A percentile compares a stretch with the other conserved stretches of the same genome.
These are phyloP conservation scores for Eciton burchellii DNA, from an alignment of 1,140 invertebrate species.

Conservation along the genomic window DNA sequence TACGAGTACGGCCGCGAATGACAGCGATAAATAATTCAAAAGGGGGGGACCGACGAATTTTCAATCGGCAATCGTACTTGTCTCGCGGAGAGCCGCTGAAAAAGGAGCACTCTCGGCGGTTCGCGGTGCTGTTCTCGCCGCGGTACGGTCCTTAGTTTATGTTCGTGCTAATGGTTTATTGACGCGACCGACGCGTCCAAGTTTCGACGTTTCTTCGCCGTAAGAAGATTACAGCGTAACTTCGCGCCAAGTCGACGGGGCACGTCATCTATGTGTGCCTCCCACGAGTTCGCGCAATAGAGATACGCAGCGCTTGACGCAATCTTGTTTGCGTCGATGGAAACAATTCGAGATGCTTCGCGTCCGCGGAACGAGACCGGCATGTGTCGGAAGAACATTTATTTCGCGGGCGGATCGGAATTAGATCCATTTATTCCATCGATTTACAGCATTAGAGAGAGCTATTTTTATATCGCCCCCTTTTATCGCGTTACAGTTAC, in stretches of 20 bases:
- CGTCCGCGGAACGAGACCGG: constrained; percentile 9
- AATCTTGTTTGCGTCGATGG: constrained; percentile 45
- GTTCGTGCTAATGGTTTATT: constrained; percentile 58
- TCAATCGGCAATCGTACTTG: background rate
- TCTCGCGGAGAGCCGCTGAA: background rate
- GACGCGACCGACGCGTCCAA: constrained; percentile 51
- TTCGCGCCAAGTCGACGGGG: constrained; percentile 35
- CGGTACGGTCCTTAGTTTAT: constrained; percentile 44
- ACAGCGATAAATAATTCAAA: background rate
- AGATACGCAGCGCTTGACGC: constrained; percentile 55
- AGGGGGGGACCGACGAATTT: background rate
- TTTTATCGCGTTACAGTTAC: constrained; percentile 23
- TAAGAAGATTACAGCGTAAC: constrained; percentile 60
- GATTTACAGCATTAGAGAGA: background rate
- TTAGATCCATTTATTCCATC: constrained; percentile 29
- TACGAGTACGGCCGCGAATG: background rate
- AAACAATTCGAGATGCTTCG: constrained; percentile 53
- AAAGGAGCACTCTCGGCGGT: background rate
- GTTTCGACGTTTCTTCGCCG: constrained; percentile 49
- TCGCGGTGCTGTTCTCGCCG: background rate
- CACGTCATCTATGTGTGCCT: constrained; percentile 43
- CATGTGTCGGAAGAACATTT: constrained; percentile 1
- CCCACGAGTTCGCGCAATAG: constrained; percentile 26
- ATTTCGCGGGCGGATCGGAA: constrained; percentile 12
- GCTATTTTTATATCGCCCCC: no score